These are phyloP conservation scores for Phenganax marumi DNA, from an alignment of 92 coral and sea anemone genomes.

Conservation along the genomic window DNA sequence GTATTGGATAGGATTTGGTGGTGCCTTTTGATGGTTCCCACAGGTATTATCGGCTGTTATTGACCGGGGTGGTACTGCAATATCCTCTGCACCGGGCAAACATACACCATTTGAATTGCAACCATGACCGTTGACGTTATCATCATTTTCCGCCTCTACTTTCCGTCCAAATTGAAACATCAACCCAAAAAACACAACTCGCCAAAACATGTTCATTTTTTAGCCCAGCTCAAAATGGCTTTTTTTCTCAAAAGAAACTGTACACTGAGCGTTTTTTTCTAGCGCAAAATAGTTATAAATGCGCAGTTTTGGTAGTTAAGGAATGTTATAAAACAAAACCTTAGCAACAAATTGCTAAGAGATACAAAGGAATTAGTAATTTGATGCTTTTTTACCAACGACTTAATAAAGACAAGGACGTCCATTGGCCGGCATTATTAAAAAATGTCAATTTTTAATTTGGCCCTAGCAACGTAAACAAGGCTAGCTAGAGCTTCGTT, in stretches of 20 bases:
- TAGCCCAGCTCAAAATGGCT: neutral
- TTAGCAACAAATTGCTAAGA: slow-evolving; percentile 18
- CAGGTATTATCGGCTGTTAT: slow-evolving; percentile 80
- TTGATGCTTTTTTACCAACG: neutral
- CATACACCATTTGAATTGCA: slow-evolving; percentile 26
- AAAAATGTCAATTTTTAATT: neutral
- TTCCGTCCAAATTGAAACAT: neutral
- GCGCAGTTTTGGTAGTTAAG: neutral
- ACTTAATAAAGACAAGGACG: neutral
- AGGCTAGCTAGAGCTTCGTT: neutral
- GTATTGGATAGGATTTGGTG: slow-evolving; percentile 2
- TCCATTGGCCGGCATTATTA: neutral
- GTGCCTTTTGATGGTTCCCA: slow-evolving; percentile 66
- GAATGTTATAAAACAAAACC: slow-evolving; percentile 14
- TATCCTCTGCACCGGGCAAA: slow-evolving; percentile 42
- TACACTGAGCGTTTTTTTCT: neutral
- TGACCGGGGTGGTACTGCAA: slow-evolving; percentile 38
- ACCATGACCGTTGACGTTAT: slow-evolving; percentile 7
- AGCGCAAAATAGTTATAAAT: neutral
- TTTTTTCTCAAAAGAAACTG: neutral
- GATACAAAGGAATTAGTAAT: slow-evolving; percentile 26
- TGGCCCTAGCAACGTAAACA: slow-evolving; percentile 29
- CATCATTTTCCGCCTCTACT: neutral
- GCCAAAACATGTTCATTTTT: slow-evolving; percentile 11
- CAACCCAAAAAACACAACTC: neutral